These are phyloP conservation scores for Oreonectes daqikongensis DNA, from an alignment of 2,797 vertebrate species.

Conservation along the genomic window DNA sequence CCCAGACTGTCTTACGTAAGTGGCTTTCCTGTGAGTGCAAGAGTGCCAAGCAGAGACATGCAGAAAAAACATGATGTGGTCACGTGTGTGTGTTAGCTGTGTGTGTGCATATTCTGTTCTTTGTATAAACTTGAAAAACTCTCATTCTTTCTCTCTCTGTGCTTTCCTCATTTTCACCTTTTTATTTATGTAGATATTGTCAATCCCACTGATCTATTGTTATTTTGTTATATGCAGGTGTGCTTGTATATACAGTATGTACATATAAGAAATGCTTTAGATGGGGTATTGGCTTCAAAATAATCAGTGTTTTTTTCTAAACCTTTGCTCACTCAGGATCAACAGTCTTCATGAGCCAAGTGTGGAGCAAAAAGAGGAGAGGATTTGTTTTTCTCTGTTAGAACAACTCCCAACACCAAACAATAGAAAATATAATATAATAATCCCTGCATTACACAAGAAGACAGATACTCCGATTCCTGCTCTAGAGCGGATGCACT, in stretches of 20 bases:
- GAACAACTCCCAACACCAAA: constrained; percentile 29
- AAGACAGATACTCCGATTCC: neutral
- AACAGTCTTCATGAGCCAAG: constrained; percentile 21
- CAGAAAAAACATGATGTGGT: constrained; percentile 15
- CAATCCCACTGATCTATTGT: neutral
- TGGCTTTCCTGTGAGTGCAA: constrained; percentile 52
- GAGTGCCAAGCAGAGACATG: constrained; percentile 39
- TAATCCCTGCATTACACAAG: constrained; percentile 24
- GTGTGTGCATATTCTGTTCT: constrained; percentile 3
- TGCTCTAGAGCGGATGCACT: neutral
- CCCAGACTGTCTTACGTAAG: constrained; percentile 54
- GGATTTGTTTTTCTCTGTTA: constrained; percentile 34
- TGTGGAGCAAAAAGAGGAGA: constrained; percentile 17
- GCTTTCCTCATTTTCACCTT: constrained; percentile 50
- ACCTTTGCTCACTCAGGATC: constrained; percentile 49
- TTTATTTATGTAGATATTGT: constrained; percentile 54
- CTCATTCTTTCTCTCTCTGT: neutral
- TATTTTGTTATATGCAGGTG: neutral
- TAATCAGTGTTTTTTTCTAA: constrained; percentile 50
- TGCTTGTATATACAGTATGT: neutral
- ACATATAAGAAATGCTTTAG: no score
- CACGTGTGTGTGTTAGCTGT: neutral
- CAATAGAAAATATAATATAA: neutral
- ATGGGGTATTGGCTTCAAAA: no score
- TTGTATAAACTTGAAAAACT: constrained; percentile 45